Evolutionary conservation across 1,140 invertebrate species (phyloP).

Genomic region (Drosophila melanogaster): Release_6_plus_ISO1_MT NC_004354.4:11827001-11827500

Average conservation of each 20-base stretch:
- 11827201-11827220: constrained; percentile 24
- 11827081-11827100: constrained; percentile 25
- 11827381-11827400: constrained; percentile 53
- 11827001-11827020: constrained; percentile 87
- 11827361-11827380: constrained; percentile 26
- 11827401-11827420: constrained; percentile 41
- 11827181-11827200: constrained; percentile 13
- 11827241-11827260: constrained; percentile 11
- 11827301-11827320: constrained; percentile 30
- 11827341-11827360: constrained; percentile 14
- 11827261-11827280: background rate
- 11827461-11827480: constrained; percentile 68
- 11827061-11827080: constrained; percentile 14
- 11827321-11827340: constrained; percentile 19
- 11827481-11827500: constrained; percentile 68
- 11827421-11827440: constrained; percentile 8
- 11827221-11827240: constrained; percentile 16
- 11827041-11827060: constrained; percentile 4
- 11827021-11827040: constrained; percentile 52
- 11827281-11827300: background rate
- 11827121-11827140: background rate
- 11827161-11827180: background rate
- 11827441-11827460: constrained; percentile 27
- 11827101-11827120: background rate
- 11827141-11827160: background rate